Evolutionary conservation across 2,888 invertebrate species (phyloP).

Genomic region (Ormyrus labotus): DNA sequence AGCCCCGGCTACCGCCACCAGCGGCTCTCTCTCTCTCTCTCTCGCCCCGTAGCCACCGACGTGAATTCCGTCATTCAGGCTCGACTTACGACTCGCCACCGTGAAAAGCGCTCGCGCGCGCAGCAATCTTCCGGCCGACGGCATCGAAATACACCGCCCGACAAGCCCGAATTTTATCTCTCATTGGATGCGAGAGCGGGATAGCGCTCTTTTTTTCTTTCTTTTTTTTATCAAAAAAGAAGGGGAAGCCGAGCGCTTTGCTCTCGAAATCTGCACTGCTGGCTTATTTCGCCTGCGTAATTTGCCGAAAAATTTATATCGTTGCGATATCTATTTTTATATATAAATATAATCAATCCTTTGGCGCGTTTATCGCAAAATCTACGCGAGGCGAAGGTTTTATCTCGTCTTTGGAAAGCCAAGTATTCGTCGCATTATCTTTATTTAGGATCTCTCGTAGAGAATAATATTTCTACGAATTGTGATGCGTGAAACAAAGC

Average conservation of each 20-base stretch:
- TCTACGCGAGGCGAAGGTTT: too few species aligned
- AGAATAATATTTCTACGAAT: constrained; percentile 49
- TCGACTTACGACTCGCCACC: constrained; percentile 66
- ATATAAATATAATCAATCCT: too few species aligned
- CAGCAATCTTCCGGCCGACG: constrained; percentile 67
- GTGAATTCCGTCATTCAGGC: constrained; percentile 72
- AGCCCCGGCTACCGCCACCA: constrained; percentile 45
- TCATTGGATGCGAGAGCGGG: neutral
- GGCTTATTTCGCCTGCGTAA: too few species aligned
- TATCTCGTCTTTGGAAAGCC: constrained; percentile 14
- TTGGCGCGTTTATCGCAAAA: too few species aligned
- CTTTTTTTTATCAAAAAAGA: neutral
- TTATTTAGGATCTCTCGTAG: constrained; percentile 30
- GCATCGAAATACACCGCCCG: constrained; percentile 60
- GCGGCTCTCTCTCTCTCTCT: constrained; percentile 10
- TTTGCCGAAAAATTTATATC: too few species aligned
- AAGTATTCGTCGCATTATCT: constrained; percentile 28
- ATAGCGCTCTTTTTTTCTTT: constrained; percentile 2
- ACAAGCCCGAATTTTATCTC: constrained; percentile 23
- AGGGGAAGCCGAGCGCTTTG: neutral
- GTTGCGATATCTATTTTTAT: too few species aligned
- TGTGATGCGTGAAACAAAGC: constrained; percentile 54
- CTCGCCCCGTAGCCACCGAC: constrained; percentile 52
- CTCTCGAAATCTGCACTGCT: too few species aligned
- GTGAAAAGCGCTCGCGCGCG: constrained; percentile 64